Evolutionary conservation across 2,888 invertebrate species (phyloP), one percentile per base, ranked within the genome.

Genomic region (Calameuta filiformis): DNA sequence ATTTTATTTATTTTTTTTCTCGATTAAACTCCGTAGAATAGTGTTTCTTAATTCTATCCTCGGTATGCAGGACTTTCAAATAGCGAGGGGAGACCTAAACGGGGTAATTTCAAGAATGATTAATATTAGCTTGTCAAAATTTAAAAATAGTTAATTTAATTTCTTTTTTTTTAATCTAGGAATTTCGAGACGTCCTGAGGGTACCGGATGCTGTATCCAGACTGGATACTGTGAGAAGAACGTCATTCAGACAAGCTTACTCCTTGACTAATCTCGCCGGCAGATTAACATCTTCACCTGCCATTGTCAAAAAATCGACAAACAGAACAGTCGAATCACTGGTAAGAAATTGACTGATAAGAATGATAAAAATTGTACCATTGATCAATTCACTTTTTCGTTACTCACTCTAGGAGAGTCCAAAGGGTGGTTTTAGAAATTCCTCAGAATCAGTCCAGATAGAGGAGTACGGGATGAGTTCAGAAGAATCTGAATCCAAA

Each of bases 101-200:
- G 89, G 91, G 93, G 93, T 93, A 93, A 92, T 84, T 83, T 71
- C 71, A 33, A 68, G 77, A 76, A 77, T 75, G 75, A 75, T 76
- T 30, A 35, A 74, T 56, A 23, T 56, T 56, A 23, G 23, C 2
- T 56, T 56, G 23, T 23, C 56, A 23, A n/a, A 30, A 11, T 30
- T 6, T 23, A 73, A 23, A 30, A 6, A 68, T 75, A 69, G 12
- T 34, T n/a, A 68, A 33, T 69, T 77, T 68, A 71, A 76, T 77
- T 80, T 81, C 84, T 84, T 87, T 3, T 84, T 87, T 3, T 71
- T 15, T 11, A 71, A 71, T 71, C 79, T 89, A 95, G 95, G 95
- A 95, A 87, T 95, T 95, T 87, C 94, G 94, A 85, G 93, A 94
- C 86, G 93, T 94, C 73, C 88, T 95, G 80, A 92, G 93, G 68